A percentile compares a stretch with the other conserved stretches of the same genome.
Evolutionary conservation across 2,113 vertebrate genomes (phyloP).

Genomic region (Maccullochella peelii): DNA sequence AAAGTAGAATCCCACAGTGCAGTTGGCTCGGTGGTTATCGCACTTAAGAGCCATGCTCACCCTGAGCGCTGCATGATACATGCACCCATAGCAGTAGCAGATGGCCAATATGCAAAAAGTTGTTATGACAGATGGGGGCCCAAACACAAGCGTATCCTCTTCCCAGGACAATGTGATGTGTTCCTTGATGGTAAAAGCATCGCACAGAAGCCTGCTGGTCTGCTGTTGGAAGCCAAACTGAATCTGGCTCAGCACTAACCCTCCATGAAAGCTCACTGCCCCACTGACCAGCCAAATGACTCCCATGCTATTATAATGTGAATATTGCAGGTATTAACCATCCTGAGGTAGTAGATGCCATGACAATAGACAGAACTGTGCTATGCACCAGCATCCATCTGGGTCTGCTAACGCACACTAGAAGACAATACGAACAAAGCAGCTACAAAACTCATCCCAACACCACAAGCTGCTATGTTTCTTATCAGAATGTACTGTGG

Average conservation of each 20-base stretch:
- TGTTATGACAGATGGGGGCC: not conserved
- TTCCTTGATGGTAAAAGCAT: slow-evolving; percentile 7
- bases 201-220: not conserved
- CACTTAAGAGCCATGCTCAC: not conserved
- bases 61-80: slow-evolving; percentile 6
- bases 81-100: slow-evolving; percentile 40
- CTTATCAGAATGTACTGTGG: slow-evolving; percentile 4
- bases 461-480: not conserved
- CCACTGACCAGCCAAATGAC: slow-evolving; percentile 18
- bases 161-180: not conserved
- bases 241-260: not conserved
- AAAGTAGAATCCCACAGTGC: slow-evolving; percentile 21
- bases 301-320: not conserved
- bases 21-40: slow-evolving; percentile 3
- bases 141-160: slow-evolving; percentile 1
- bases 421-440: not conserved
- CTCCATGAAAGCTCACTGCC: slow-evolving; percentile 7
- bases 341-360: slow-evolving; percentile 14
- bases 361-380: not conserved
- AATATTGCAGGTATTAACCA: not conserved
- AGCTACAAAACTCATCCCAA: not conserved
- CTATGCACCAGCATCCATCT: not conserved
- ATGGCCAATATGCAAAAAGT: slow-evolving; percentile 17
- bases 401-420: not conserved
- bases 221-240: slow-evolving; percentile 1